Evolutionary conservation across 2,113 vertebrate species (phyloP).

Genomic region (Malurus alboscapulatus): DNA sequence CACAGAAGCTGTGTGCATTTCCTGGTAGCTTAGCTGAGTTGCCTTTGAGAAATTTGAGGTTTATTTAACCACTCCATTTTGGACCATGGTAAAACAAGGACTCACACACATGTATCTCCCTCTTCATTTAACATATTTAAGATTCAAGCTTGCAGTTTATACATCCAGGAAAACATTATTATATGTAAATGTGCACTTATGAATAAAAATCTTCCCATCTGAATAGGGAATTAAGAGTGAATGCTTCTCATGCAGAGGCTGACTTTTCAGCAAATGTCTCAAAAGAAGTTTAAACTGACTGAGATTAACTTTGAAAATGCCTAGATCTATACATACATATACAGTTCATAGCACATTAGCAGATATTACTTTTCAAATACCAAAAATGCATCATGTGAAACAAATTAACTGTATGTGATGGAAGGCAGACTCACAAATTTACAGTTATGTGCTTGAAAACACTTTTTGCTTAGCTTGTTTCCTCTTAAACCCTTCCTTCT

Average conservation of each 20-base stretch:
- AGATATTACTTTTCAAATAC: not conserved
- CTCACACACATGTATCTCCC: not conserved
- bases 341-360: not conserved
- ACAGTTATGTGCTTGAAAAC: conserved; percentile 1
- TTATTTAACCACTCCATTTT: not conserved
- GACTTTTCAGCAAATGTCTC: conserved; percentile 9
- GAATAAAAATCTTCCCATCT: not conserved
- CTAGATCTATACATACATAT: not conserved
- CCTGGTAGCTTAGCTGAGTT: not conserved
- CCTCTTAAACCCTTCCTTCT: not conserved
- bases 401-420: not conserved
- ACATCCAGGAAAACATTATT: not conserved
- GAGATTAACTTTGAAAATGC: conserved; percentile 26
- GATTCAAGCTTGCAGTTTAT: not conserved
- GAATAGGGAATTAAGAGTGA: conserved; percentile 31
- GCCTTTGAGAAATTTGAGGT: not conserved
- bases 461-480: not conserved
- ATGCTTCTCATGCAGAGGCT: conserved; percentile 7
- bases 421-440: conserved; percentile 7
- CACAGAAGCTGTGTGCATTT: not conserved
- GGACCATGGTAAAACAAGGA: not conserved
- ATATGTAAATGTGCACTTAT: not conserved
- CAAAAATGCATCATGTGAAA: conserved; percentile 2
- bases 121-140: not conserved
- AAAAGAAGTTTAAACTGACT: conserved; percentile 39